phyloP scores from a whole-genome alignment of 2,888 invertebrate genomes.

The Drosophila lacicola region DNA sequence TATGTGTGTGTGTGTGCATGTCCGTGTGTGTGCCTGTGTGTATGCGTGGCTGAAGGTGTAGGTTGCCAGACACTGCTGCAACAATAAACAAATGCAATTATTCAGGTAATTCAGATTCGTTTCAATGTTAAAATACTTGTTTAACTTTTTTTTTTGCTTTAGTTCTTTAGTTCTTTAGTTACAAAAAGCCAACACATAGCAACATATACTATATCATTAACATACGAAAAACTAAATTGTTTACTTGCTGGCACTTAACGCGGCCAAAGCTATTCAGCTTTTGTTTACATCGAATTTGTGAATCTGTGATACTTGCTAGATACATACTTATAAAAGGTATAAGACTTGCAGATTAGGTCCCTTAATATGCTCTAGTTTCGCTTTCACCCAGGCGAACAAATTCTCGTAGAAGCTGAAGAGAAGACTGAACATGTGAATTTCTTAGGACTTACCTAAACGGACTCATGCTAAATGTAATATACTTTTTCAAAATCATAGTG shows the following conservation, averaged over 20 bases:
- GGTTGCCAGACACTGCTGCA: conserved; percentile 60
- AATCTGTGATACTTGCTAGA: too few relatives aligned
- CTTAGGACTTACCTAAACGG: too few relatives aligned
- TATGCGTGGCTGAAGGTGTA: conserved; percentile 63
- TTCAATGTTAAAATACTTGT: conserved; percentile 28
- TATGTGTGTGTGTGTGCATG: background rate
- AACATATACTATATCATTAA: background rate
- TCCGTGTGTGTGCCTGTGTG: conserved; percentile 12
- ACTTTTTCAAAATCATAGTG: too few relatives aligned
- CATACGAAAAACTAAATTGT: conserved; percentile 3
- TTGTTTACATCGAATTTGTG: background rate
- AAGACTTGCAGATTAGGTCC: too few relatives aligned
- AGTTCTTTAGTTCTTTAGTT: conserved; percentile 28
- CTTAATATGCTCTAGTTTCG: too few relatives aligned
- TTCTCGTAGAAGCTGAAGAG: too few relatives aligned
- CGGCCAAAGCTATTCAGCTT: conserved; percentile 3
- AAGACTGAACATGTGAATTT: too few relatives aligned
- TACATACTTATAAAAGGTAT: too few relatives aligned
- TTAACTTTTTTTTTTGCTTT: conserved; percentile 1
- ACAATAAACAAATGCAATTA: conserved; percentile 25
- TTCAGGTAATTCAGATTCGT: conserved; percentile 23
- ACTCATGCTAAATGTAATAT: too few relatives aligned
- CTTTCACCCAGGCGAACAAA: too few relatives aligned
- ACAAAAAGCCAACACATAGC: conserved; percentile 1
- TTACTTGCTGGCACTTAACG: background rate